phyloP scores from a whole-genome alignment of 2,888 invertebrate genomes.

The Leptothorax acervorum region DNA sequence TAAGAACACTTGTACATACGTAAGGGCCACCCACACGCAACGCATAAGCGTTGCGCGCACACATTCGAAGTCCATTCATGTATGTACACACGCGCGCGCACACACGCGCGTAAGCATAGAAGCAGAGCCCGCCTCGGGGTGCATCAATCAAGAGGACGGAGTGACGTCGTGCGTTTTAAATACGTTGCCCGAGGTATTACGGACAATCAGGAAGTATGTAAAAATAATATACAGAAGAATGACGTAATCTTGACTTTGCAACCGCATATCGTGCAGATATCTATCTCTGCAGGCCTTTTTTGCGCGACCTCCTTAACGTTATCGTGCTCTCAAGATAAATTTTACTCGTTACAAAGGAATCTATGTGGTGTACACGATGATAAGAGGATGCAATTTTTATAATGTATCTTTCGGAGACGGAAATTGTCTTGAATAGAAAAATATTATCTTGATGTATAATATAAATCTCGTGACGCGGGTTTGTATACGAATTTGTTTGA shows the following conservation, averaged over 20 bases:
- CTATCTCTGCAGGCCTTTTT: slow-evolving; percentile 31
- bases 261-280: slow-evolving; percentile 3
- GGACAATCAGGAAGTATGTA: slow-evolving; percentile 41
- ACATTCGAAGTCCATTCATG: background rate
- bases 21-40: slow-evolving; percentile 21
- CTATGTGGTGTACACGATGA: background rate
- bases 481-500: background rate
- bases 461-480: background rate
- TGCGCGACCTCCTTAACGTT: slow-evolving; percentile 32
- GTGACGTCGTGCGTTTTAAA: slow-evolving; percentile 42
- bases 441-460: background rate
- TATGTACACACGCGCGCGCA: background rate
- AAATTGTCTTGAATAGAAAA: background rate
- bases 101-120: background rate
- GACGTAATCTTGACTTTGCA: slow-evolving; percentile 32
- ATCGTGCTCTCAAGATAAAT: slow-evolving; percentile 8
- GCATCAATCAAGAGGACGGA: slow-evolving; percentile 37
- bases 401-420: background rate
- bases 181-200: slow-evolving; percentile 17
- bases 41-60: background rate
- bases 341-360: background rate
- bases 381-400: background rate
- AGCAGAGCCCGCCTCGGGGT: background rate
- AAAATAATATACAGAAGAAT: slow-evolving; percentile 29
- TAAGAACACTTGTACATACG: slow-evolving; percentile 18